Evolutionary conservation across 2,888 invertebrate genomes (phyloP), one percentile per base, ranked within the genome.

Genomic region (Lasioglossum morio): DNA sequence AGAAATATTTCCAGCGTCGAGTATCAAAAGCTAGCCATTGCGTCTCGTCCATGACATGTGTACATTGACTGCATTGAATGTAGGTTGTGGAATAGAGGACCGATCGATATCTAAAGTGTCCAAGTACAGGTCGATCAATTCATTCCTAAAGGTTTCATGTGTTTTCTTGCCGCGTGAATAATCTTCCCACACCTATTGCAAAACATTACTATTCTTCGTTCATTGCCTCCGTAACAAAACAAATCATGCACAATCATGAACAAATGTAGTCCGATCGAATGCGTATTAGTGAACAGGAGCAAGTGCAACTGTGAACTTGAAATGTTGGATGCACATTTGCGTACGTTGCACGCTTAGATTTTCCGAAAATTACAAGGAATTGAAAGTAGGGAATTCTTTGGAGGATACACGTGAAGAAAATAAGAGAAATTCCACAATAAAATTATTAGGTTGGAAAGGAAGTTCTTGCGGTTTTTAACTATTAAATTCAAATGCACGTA

Each of bases 61-160:
- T 63, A 72, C 78, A 72, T 78, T 57, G 75, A 72, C 77, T 73
- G 73, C 81, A 78, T 86, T 16, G 60, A 14, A 63, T 63, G 72
- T 86, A 85, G 85, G 74, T 86, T 86, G 76, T 77, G 63, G 72
- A 79, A 82, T 74, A 70, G 75, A 53, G 69, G 86, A 81, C 81
- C 79, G 88, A 88, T 91, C 91, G 88, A 91, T 91, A 84, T 78
- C 30, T 72, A 27, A 74, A 85, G 63, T 43, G 63, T 57, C 43
- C 73, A 72, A 69, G 72, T 80, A 74, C 60, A 70, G 72, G 80
- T 43, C 79, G 83, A 85, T 88, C 88, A 85, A 88, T 87, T 81
- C 79, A 19, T 74, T 75, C 70, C 75, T 30, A 27, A 79, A 72
- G 48, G 37, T 60, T 19, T n/a, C n/a, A n/a, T 77, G 16, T 43